Conservation (phyloP, 2,888 invertebrate species). For the Lampropteryx suffumata region DNA sequence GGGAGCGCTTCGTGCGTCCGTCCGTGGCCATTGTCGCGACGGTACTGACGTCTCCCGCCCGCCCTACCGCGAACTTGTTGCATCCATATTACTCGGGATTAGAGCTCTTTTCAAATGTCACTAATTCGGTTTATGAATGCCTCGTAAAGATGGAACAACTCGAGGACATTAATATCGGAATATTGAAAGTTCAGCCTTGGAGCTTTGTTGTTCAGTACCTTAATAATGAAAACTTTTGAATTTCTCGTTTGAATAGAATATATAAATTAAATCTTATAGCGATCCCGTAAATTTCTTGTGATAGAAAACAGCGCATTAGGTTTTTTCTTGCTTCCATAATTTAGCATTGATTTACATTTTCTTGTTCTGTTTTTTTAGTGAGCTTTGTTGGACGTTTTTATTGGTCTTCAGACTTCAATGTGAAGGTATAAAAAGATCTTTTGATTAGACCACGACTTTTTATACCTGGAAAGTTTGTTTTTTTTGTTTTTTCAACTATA, state of each 20-base stretch:
- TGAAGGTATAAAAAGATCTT: constrained; percentile 20
- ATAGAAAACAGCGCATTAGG: constrained; percentile 24
- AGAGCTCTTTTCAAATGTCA: constrained; percentile 62
- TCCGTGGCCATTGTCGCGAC: constrained; percentile 85
- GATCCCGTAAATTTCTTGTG: constrained; percentile 25
- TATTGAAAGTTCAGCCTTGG: not conserved
- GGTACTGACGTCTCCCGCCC: constrained; percentile 61
- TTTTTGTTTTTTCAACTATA: too few relatives aligned
- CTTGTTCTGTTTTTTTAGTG: constrained; percentile 21
- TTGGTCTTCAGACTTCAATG: constrained; percentile 22
- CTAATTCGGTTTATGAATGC: constrained; percentile 52
- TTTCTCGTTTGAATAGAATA: not conserved
- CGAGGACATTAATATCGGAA: not conserved
- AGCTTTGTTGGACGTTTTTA: constrained; percentile 28
- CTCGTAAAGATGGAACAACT: constrained; percentile 23
- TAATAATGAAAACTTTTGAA: not conserved
- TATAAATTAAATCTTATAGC: constrained; percentile 18
- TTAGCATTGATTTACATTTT: constrained; percentile 32
- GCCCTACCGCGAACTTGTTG: constrained; percentile 65
- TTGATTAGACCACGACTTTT: constrained; percentile 8
- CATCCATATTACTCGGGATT: constrained; percentile 58
- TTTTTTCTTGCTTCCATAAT: constrained; percentile 27
- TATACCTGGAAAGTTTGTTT: not conserved
- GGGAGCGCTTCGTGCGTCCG: constrained; percentile 87
- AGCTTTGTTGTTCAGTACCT: not conserved